Evolutionary conservation across 2,888 invertebrate genomes (phyloP).

Genomic region (Theodoxus fluviatilis): DNA sequence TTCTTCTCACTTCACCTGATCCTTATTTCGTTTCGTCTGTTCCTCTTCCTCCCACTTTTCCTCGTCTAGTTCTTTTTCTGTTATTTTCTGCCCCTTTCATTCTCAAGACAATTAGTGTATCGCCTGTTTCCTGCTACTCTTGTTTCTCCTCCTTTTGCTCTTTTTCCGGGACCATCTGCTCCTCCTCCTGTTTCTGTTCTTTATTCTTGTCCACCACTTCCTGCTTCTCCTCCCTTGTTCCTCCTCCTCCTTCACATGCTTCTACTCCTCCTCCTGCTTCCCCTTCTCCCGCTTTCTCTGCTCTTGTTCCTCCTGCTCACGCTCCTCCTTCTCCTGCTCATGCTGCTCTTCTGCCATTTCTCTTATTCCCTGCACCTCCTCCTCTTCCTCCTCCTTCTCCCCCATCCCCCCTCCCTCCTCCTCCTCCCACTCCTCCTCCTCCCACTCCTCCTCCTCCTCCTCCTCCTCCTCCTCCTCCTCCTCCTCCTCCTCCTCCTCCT

Average conservation of each 20-base stretch:
- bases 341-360: neutral
- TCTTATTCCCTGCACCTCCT: neutral
- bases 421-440: neutral
- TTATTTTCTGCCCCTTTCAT: neutral
- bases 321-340: neutral
- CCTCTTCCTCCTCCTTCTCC: too few species aligned
- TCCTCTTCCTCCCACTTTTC: neutral
- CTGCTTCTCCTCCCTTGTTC: neutral
- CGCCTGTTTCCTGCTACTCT: neutral
- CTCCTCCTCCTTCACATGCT: neutral
- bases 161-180: neutral
- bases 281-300: slow-evolving; percentile 3
- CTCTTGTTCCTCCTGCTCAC: neutral
- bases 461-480: neutral
- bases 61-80: neutral
- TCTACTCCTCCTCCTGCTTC: neutral
- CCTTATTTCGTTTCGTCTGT: neutral
- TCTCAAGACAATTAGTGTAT: neutral
- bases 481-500: neutral
- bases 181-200: neutral
- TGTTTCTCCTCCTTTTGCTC: slow-evolving; percentile 5
- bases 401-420: neutral
- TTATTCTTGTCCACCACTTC: neutral
- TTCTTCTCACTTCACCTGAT: neutral
- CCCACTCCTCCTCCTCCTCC: neutral